Base-by-base conservation (phyloP, 2,888 invertebrate species). In the Heteromurus nitidus region DNA sequence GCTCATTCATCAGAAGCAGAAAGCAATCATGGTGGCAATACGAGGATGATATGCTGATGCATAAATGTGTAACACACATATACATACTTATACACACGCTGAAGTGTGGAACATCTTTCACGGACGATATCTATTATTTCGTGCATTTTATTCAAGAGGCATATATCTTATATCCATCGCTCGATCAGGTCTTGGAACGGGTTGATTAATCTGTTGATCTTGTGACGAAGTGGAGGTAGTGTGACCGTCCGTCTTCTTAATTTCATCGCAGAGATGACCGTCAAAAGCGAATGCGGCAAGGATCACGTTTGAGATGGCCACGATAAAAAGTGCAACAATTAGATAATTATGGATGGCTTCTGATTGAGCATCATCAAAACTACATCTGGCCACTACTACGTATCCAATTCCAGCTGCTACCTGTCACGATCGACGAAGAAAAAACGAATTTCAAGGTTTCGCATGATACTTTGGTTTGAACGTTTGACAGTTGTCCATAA, bases 251-350 rank as follows among this genome's bases (percentile, higher is more conserved):
- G 30, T 13, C 18, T 13, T 55, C 18, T 72, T 70, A 1, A 68
- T 44, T 26, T 65, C 76, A 50, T 83, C 86, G 65, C 87, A 87
- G 9, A 86, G 76, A 60, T 86, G 85, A 65, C 85, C 86, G 62
- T 87, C 87, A 30, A 86, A 73, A 0, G 86, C 85, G 82, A 87
- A 86, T 7, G 86, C 85, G 36, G 86, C 84, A 11, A 87, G 82
- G 44, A 86, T 75, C 9, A 86, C 85, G 76, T 86, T 86, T 1
- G 82, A 81, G 18, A 83, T 77, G 0, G 86, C 85, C 9, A 87
- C 85, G 36, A 86, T 62, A 74, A 86, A 86, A 1, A 86, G 82
- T 24, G 85, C 85, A 76, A 86, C 85, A 44, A 86, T 86, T 42
- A 87, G 74, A 55, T 85, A 86, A 68, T 85, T 85, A 64, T 86